Conservation (phyloP, 2,113 vertebrate species). For the Vidua macroura region DNA sequence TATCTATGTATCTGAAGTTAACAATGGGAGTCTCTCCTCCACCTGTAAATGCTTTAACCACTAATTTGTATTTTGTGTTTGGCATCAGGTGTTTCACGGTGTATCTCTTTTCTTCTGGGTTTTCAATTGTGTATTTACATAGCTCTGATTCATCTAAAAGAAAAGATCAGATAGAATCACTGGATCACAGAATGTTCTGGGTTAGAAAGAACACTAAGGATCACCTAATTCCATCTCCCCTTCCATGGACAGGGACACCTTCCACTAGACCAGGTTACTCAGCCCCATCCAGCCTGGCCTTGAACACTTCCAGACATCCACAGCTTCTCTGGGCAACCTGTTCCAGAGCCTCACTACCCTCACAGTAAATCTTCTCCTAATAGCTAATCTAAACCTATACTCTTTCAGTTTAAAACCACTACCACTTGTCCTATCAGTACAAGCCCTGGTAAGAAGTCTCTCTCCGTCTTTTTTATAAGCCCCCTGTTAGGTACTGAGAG, state of each 20-base stretch:
- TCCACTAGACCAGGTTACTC: neutral
- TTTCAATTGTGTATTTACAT: conserved; percentile 66
- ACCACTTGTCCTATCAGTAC: neutral
- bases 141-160: conserved; percentile 37
- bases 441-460: neutral
- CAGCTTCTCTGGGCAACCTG: neutral
- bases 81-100: conserved; percentile 46
- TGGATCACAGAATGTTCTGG: neutral
- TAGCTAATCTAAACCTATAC: neutral
- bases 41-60: conserved; percentile 57
- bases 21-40: conserved; percentile 31
- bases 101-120: conserved; percentile 63
- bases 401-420: neutral
- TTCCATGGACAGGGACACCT: neutral
- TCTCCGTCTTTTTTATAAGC: neutral
- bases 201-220: neutral
- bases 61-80: conserved; percentile 57
- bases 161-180: neutral
- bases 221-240: neutral
- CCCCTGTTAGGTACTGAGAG: neutral
- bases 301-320: neutral
- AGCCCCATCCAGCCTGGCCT: neutral
- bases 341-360: neutral
- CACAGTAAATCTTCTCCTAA: neutral
- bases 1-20: conserved; percentile 33